Base-by-base conservation (phyloP, 1,140 invertebrate genomes). In the Melipona quadrifasciata region DNA sequence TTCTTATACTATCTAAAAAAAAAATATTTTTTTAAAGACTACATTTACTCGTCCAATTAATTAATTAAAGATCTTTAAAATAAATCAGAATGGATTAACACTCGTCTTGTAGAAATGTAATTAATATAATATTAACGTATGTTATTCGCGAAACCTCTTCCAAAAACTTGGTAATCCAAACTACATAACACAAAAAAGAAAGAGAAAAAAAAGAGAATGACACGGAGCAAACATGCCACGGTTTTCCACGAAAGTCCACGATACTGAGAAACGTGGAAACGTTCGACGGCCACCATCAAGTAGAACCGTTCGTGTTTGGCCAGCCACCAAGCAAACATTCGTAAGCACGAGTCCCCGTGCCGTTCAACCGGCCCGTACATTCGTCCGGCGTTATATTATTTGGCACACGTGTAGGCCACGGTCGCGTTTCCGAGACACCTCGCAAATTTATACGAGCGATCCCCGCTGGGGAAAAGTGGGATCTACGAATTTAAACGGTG, bases 401-500 rank as follows among this genome's bases (percentile, higher is more conserved):
- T 86, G 84, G 88, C 85, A 82, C 74, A 24, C 47, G 64, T 58
- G 58, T 58, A 71, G 17, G 27, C 78, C 65, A 76, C 51, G 57
- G n/a, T n/a, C 64, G 31, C 39, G 73, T 64, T 57, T 58, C 39
- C 14, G 14, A 47, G 55, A 57, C 31, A 47, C 27, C 24, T 75
- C 55, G 57, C 51, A 39, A 53, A 75, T 86, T 86, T 75, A 78
- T 34, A 65, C 55, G 19, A 47, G 61, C 39, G 68, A 72, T 61
- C 58, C 55, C 24, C 53, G 31, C 61, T 11, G 74, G n/a, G 39
- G 68, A 84, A 81, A 75, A 80, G 71, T 61, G 70, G 84, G 64
- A 80, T 19, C 72, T 34, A 64, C 64, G 47, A 80, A 87, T 87
- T 90, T 90, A 89, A 86, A 83, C 64, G 74, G 24, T 58, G 82